These are phyloP conservation scores for Galeruca laticollis DNA, from an alignment of 2,888 invertebrate species.

Conservation along the genomic window DNA sequence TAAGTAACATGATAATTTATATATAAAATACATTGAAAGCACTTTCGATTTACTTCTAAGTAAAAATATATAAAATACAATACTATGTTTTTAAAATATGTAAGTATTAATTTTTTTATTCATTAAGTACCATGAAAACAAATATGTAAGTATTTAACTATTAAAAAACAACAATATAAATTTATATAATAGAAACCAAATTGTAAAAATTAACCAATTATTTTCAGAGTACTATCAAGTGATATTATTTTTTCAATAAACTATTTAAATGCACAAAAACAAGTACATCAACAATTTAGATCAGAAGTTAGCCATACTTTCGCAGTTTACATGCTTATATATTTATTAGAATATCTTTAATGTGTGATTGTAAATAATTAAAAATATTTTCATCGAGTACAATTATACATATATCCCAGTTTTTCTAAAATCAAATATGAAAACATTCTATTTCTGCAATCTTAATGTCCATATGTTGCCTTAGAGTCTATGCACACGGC, in stretches of 20 bases:
- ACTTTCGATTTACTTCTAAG: slow-evolving; percentile 16
- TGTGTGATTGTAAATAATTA: neutral
- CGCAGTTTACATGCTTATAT: neutral
- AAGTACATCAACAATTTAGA: neutral
- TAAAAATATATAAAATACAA: slow-evolving; percentile 41
- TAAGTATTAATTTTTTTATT: neutral
- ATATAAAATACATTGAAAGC: slow-evolving; percentile 42
- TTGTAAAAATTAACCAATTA: neutral
- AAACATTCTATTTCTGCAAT: too few relatives aligned
- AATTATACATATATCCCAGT: too few relatives aligned
- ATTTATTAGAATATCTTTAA: too few relatives aligned
- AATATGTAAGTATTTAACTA: neutral
- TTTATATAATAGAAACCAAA: neutral
- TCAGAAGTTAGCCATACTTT: neutral
- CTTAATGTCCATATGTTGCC: too few relatives aligned
- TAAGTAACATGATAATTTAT: slow-evolving; percentile 35
- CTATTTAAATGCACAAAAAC: neutral
- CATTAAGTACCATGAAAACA: neutral
- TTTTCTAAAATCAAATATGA: too few relatives aligned
- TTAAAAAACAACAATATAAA: neutral
- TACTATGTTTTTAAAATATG: slow-evolving; percentile 17
- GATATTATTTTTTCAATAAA: neutral
- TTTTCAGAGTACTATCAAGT: neutral
- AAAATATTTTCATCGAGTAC: neutral
- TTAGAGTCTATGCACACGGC: too few relatives aligned